Evolutionary conservation across 92 coral and sea anemone genomes (phyloP), one percentile per base, ranked within the genome.

Genomic region (Palythoa caribaeorum): DNA sequence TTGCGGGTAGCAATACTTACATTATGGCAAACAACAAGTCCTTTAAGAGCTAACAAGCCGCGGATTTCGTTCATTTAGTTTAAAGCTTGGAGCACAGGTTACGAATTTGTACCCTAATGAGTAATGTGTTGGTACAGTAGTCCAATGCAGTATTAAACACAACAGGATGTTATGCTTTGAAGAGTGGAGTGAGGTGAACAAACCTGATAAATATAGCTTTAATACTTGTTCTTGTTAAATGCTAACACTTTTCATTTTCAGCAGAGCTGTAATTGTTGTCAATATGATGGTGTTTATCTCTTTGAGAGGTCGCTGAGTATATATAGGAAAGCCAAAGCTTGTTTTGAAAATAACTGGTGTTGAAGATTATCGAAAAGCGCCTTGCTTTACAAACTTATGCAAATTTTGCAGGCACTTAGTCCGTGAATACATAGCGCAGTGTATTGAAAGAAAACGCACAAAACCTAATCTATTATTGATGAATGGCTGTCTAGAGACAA

Each of bases 391-490:
- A 83, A 91, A 87, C 93, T 37, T 93, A 93, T 93, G 95, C 93
- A 93, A 93, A 90, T 93, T 93, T 57, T 79, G 76, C 66, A 66
- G 44, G 17, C 50, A 81, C 86, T 81, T 81, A 48, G 63, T 35
- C 86, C 40, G n/a, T 81, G 86, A 81, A 81, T 81, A 68, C 59
- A 81, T 62, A 19, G 75, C 63, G 73, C 86, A 10, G 3, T 20
- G 83, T 16, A 48, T 90, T 88, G 84, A 84, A 87, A 70, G 70
- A 75, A 90, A 35, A 84, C 91, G 80, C 83, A 95, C 92, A 91
- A 89, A 89, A 48, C 83, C 57, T 80, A 53, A 95, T 95, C 79
- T 95, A 95, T 95, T 89, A 95, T 95, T 95, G 94, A 95, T 93
- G 92, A 78, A 89, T 87, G 88, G 91, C 90, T 85, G 90, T 87